Evolutionary conservation across 1,140 invertebrate species (phyloP), one percentile per base, ranked within the genome.

Genomic region (Drosophila arizonae): DNA sequence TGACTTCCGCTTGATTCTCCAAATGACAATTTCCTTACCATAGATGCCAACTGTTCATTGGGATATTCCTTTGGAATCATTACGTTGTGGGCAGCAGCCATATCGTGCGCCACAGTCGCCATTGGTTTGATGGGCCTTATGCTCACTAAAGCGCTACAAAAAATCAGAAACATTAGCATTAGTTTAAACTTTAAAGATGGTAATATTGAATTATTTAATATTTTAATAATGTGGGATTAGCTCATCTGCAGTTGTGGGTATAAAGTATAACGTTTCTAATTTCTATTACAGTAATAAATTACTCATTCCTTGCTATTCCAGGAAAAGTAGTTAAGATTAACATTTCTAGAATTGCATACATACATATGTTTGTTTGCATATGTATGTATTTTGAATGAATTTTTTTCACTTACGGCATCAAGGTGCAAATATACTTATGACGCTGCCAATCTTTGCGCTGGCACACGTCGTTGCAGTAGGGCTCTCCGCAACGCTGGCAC

Each of bases 401-500:
- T 33, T 33, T 30, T 30, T 11, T 65, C 50, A 87, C 82, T 88
- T 55, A 87, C 82, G 82, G 82, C 84, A 87, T 87, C 1, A 39
- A 6, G 36, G 26, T 72, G 56, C 82, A 87, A 1, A 72, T 21
- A 9, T 72, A 72, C 57, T 84, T 87, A 46, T 87, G 82, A 0
- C 50, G 39, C 17, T 74, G 84, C 82, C 82, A 87, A 58, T 87
- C 84, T 17, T 24, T 24, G 0, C 33, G 17, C 15, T 87, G 82
- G 28, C 82, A 87, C 0, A 17, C 6, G 0, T 28, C 56, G 21
- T 24, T 61, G 54, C 82, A 87, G 41, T 87, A 87, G 1, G 57
- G 15, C 24, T 88, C 82, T 6, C 15, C 45, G 41, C 82, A 87
- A n/a, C 82, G 79, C 28, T 88, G 58, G 60, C 82, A 87, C 82